Conservation (phyloP, 30 jellyfish, hydroid and myxozoan species). For the Hydractinia echinata region DNA sequence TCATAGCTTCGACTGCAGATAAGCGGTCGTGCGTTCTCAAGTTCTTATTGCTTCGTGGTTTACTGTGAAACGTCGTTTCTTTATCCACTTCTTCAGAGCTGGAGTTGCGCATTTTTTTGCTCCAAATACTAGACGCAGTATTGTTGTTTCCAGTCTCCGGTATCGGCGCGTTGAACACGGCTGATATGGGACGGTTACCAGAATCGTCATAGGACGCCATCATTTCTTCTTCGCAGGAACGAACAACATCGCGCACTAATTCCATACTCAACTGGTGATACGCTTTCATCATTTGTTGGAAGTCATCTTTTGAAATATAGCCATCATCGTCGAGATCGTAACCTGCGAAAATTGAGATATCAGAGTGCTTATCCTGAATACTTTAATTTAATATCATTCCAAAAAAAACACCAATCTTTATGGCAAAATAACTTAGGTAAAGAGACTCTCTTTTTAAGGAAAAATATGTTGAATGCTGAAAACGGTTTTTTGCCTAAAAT, state of each 20-base stretch:
- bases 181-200: slow-evolving; percentile 88
- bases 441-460: no score
- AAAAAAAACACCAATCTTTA: no score
- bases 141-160: slow-evolving; percentile 51
- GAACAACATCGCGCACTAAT: slow-evolving; percentile 90
- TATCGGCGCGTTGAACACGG: slow-evolving; percentile 94
- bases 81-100: background rate
- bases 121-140: no score
- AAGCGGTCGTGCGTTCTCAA: slow-evolving; percentile 31
- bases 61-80: background rate
- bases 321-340: slow-evolving; percentile 88
- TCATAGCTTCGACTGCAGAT: slow-evolving; percentile 98
- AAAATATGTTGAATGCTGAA: no score
- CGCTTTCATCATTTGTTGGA: slow-evolving; percentile 69
- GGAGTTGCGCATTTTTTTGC: background rate
- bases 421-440: no score
- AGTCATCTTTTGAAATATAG: slow-evolving; percentile 64
- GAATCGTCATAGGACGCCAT: slow-evolving; percentile 85
- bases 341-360: slow-evolving; percentile 4
- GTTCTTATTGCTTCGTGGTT: slow-evolving; percentile 13
- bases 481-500: no score
- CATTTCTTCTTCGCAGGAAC: slow-evolving; percentile 96
- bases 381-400: no score
- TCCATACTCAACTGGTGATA: slow-evolving; percentile 84
- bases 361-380: no score